phyloP scores from a whole-genome alignment of 2,888 invertebrate genomes.

The Cephus rjabovi region DNA sequence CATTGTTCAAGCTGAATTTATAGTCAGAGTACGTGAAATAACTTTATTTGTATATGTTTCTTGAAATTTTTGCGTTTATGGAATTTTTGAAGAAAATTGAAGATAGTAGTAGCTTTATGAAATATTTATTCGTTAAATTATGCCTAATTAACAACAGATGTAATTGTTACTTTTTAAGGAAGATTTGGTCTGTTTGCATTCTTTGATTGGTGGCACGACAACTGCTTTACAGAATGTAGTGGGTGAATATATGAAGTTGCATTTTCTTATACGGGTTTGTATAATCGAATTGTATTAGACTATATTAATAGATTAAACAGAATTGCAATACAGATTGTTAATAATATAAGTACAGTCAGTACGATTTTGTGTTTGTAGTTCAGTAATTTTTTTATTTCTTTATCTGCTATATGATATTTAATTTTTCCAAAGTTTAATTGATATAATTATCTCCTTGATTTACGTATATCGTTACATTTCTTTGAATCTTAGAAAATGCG shows the following conservation, averaged over 20 bases:
- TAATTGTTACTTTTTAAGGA: conserved; percentile 49
- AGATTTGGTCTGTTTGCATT: conserved; percentile 64
- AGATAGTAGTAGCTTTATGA: neutral
- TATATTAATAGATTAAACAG: neutral
- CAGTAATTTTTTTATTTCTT: no score
- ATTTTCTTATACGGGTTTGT: conserved; percentile 72
- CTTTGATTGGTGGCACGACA: conserved; percentile 69
- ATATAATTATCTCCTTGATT: neutral
- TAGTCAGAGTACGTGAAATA: conserved; percentile 61
- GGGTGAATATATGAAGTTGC: conserved; percentile 72
- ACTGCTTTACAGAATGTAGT: conserved; percentile 72
- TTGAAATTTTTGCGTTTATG: neutral
- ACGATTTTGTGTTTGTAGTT: no score
- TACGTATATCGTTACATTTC: conserved; percentile 4
- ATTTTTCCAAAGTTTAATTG: neutral
- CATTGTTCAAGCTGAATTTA: conserved; percentile 71
- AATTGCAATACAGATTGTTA: neutral
- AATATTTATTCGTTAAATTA: no score
- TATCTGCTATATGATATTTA: no score
- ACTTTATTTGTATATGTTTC: neutral
- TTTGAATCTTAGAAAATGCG: conserved; percentile 61
- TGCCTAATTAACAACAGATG: no score
- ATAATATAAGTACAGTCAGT: neutral
- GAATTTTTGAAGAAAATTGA: neutral
- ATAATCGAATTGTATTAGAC: neutral